Evolutionary conservation across 2,888 invertebrate species (phyloP).

Genomic region (Nephrocerus scutellatus): DNA sequence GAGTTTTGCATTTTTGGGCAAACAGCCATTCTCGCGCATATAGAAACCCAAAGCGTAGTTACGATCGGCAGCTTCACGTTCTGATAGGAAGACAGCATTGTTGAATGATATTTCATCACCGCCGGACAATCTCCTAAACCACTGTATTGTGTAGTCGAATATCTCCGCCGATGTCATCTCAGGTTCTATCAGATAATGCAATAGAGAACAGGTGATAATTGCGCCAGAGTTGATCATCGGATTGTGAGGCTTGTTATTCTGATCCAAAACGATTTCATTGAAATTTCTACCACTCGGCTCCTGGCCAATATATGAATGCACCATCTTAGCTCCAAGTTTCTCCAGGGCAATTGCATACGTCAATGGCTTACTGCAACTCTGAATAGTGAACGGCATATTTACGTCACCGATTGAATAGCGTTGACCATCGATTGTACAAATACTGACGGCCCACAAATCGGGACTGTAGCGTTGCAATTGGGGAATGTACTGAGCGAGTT

Average conservation of each 20-base stretch:
- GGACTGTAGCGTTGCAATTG: constrained; percentile 84
- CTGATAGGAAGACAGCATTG: constrained; percentile 93
- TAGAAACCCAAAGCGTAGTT: constrained; percentile 97
- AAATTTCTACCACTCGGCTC: constrained; percentile 96
- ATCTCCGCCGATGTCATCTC: constrained; percentile 88
- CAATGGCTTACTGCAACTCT: constrained; percentile 90
- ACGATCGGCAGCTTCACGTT: constrained; percentile 92
- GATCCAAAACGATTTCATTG: constrained; percentile 90
- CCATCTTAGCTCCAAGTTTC: constrained; percentile 79
- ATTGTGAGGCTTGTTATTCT: constrained; percentile 95
- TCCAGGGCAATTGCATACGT: constrained; percentile 93
- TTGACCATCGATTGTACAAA: constrained; percentile 96
- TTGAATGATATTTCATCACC: constrained; percentile 88
- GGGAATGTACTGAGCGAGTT: constrained; percentile 92
- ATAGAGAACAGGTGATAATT: constrained; percentile 81
- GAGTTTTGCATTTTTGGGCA: constrained; percentile 84
- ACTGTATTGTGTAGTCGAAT: constrained; percentile 83
- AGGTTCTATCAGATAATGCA: constrained; percentile 74
- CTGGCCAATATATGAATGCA: constrained; percentile 92
- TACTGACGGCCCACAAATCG: constrained; percentile 89
- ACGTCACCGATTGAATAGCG: constrained; percentile 89
- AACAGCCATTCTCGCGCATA: constrained; percentile 94
- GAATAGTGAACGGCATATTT: constrained; percentile 85
- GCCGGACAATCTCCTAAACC: constrained; percentile 81
- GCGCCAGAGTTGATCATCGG: constrained; percentile 99